Evolutionary conservation across 2,888 invertebrate genomes (phyloP), one percentile per base, ranked within the genome.

Genomic region (Acheta domesticus): DNA sequence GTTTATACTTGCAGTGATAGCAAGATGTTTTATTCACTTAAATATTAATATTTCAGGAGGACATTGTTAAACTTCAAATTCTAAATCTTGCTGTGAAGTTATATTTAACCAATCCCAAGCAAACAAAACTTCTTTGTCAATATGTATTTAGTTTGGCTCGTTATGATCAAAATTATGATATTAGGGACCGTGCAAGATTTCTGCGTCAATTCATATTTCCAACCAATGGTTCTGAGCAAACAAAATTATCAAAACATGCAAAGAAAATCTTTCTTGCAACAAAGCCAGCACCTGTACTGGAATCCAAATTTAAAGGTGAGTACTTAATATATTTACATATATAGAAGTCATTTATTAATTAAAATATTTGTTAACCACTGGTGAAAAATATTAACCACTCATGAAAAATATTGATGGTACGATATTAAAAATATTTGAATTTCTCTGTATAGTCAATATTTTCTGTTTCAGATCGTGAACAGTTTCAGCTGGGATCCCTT

Each of bases 111-210:
- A 95, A 96, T 86, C 93, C 95, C 8, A 91, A 93, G 81, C 97
- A 95, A 87, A 97, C 96, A 0, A 90, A 92, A 80, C 89, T 96
- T 8, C 89, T 99, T 79, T 95, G 96, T 84, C 96, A 96, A 86
- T 99, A 99, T 87, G 94, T 99, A 75, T 94, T 99, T 85, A 95
- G 93, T 83, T 89, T 99, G 84, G 98, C 99, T 1, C 94, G 97
- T 83, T 99, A 99, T 87, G 99, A 99, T 89, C 94, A 94, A 83
- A 97, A 97, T 87, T 99, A 99, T 86, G 99, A 99, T 88, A 97
- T 99, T 79, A 90, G 99, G 48, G 99, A 99, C 88, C 91, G 98
- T 14, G 96, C 97, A 8, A 89, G 99, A 48, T 93, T 99, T 85
- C 89, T 99, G 79, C 92, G 94, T 19, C 93, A 93, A 82, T 92